Base-by-base conservation (phyloP, 2,888 invertebrate species). In the Drosophila rellima region DNA sequence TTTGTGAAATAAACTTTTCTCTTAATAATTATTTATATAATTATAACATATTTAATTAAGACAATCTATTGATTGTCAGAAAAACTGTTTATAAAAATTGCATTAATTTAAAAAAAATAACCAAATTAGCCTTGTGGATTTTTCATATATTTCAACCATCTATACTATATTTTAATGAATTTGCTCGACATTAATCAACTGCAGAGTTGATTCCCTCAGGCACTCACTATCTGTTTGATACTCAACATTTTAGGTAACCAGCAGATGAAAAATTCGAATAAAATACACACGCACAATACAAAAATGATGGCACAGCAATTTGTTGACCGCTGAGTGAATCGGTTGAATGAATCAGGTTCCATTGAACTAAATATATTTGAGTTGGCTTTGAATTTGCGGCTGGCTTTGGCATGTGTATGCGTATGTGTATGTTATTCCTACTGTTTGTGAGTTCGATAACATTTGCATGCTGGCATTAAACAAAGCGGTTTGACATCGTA, bases 341-440 rank as follows among this genome's bases (percentile, higher is more conserved):
- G 63, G 64, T 48, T 74, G 56, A 66, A 35, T 66, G 77, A 74
- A 64, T 78, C 63, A 50, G 11, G 50, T 54, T 50, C 42, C 69
- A 78, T 78, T 61, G 57, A 55, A 55, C 61, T 18, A 66, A n/a
- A 70, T 59, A 63, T 15, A 70, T 59, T 63, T 37, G 15, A 35
- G 59, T 62, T 64, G 52, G n/a, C 60, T 61, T 74, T 68, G 80
- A 76, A 78, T 71, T 76, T 64, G 65, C 39, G 64, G 76, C 77
- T 80, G 80, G 35, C 40, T 11, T 29, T 64, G 64, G 59, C 75
- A 60, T 73, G 2, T 66, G 20, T 40, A 15, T 18, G 26, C 15
- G 45, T 5, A 45, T 60, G 59, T 50, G 45, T 5, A 45, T 60
- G 59, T 50, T 31, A n/a, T 42, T 60, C 15, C 35, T 29, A 23